Base-by-base conservation (phyloP, 1,140 invertebrate species). In the Ceratina calcarata region DNA sequence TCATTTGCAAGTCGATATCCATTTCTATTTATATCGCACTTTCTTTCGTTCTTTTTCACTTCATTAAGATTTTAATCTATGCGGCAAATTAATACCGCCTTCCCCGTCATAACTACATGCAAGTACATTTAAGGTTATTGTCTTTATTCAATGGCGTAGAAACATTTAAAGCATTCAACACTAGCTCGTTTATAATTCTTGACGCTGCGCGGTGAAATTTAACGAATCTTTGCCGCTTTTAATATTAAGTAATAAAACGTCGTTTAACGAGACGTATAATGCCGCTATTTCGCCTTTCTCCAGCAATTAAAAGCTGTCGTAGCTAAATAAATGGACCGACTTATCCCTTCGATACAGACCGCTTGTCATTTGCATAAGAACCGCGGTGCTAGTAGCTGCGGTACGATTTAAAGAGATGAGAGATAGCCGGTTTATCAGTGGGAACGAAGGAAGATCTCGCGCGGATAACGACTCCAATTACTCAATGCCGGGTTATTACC, bases 401-500 rank as follows among this genome's bases (percentile, higher is more conserved):
- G 27, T 51, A 66, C 61, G 76, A 85, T 85, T 85, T 77, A 85
- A 73, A 78, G 60, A 66, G 66, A 27, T 18, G 58, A 51, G 45
- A 75, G 84, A 85, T 78, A 72, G 68, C 57, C 71, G 60, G 67
- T 84, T 86, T 86, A 86, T 85, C 83, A 53, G 4, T 6, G 3
- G 13, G 18, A 64, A 53, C 32, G 53, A 69, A 73, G 45, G 22
- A 64, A 79, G 72, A 85, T 85, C 66, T 70, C 53, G 49, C 62
- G 27, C 16, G 49, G 80, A 82, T 83, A 82, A 45, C 72, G 53
- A 55, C 71, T 83, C 78, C 76, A 85, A 82, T 85, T 81, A 82
- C 74, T 70, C 53, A 53, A 78, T 69, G 71, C 51, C 71, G 45
- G 22, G 16, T 57, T n/a, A 32, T 22, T 37, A 13, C n/a, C 37